Base-by-base conservation (phyloP, 2,888 invertebrate genomes). In the Rhingia rostrata region DNA sequence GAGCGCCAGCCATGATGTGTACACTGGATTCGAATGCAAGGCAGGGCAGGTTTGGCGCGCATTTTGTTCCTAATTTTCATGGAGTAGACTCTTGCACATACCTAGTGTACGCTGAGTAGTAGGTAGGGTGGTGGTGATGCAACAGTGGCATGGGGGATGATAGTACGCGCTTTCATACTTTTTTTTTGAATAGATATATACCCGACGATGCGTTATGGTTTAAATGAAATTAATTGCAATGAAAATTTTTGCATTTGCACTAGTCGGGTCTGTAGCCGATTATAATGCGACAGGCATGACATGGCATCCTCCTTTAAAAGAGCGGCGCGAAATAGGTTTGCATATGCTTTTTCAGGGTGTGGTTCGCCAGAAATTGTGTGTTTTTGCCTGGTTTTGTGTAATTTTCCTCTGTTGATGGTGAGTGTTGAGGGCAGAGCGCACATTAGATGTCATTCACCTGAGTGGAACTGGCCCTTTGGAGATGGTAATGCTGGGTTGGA, bases 21-120 rank as follows among this genome's bases (percentile, higher is more conserved):
- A 84, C 84, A 84, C 80, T 84, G 64, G 80, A 74, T 75, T 69
- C 74, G 70, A 84, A 84, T 84, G 74, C 79, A 84, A 84, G 84
- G 84, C 84, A 84, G 84, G 84, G 84, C 84, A 84, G 80, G 84
- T 84, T 84, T 84, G 84, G 84, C 84, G 84, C 84, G 74, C 84
- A 84, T 75, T 84, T 80, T 80, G 84, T 74, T 84, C 84, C 80
- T 84, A 84, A 84, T 84, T 84, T 80, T 43, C 70, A 63, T 63
- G 41, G 61, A 72, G 61, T 22, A 63, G 69, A 56, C 56, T 61
- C 35, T 51, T 41, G 58, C 47, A 53, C 32, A 30, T 72, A 64
- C 56, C 47, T n/a, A 45, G 32, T 58, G 53, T n/a, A 14, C 53
- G 30, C 43, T 45, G 80, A 54, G 49, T 58, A 58, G 67, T 49